A percentile compares a stretch with the other conserved stretches of the same genome.
phyloP scores from a whole-genome alignment of 2,113 vertebrate species.

The Austrofundulus limnaeus region DNA sequence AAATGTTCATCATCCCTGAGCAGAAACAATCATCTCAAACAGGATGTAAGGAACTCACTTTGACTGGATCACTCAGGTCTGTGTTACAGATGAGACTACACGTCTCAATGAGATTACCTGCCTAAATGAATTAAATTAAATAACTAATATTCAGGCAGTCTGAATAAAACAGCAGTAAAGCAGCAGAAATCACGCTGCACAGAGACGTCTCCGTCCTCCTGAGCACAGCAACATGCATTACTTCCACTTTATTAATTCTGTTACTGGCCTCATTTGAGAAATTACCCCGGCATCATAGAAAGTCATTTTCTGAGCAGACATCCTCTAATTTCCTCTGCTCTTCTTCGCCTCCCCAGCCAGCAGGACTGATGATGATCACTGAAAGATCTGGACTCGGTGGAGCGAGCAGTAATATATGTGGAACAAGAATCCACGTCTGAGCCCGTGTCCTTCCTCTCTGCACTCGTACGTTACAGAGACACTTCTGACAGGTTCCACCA shows the following conservation, averaged over 20 bases:
- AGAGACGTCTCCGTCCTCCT: slow-evolving; percentile 2
- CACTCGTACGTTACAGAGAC: slow-evolving; percentile 15
- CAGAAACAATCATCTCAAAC: too few relatives aligned
- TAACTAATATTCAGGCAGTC: slow-evolving; percentile 16
- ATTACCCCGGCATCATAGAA: slow-evolving; percentile 14
- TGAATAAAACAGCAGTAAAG: slow-evolving; percentile 13
- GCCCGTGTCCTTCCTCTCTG: neutral
- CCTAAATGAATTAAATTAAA: too few relatives aligned
- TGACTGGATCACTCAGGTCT: too few relatives aligned
- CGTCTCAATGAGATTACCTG: too few relatives aligned
- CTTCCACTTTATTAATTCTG: slow-evolving; percentile 16
- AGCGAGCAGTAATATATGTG: slow-evolving; percentile 22
- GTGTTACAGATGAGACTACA: too few relatives aligned
- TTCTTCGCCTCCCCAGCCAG: slow-evolving; percentile 9
- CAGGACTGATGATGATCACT: slow-evolving; percentile 47
- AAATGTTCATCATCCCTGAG: too few relatives aligned
- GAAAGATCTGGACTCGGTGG: slow-evolving; percentile 43
- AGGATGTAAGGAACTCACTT: too few relatives aligned
- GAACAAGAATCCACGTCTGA: slow-evolving; percentile 37
- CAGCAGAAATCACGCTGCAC: slow-evolving; percentile 17
- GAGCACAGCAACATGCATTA: slow-evolving; percentile 19
- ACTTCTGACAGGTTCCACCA: slow-evolving; percentile 6
- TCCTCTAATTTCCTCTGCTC: slow-evolving; percentile 26
- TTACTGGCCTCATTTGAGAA: slow-evolving; percentile 25
- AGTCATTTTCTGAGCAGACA: slow-evolving; percentile 24